These are phyloP conservation scores for Acanthopagrus latus DNA, from an alignment of 2,797 vertebrate species.

Conservation along the genomic window DNA sequence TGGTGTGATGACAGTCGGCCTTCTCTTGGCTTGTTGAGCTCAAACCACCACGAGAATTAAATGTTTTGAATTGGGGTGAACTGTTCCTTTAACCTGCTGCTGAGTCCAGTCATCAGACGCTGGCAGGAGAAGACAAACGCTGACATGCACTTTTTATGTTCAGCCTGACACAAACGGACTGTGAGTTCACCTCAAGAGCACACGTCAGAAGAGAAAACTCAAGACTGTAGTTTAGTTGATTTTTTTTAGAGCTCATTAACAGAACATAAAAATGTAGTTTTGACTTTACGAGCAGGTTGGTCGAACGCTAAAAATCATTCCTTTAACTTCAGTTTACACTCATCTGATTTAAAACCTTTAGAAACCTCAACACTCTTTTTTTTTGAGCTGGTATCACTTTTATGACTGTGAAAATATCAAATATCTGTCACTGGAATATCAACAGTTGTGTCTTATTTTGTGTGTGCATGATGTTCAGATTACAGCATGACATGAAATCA, in stretches of 20 bases:
- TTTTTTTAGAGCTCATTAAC: neutral
- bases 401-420: neutral
- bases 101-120: neutral
- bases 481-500: neutral
- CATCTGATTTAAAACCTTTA: neutral
- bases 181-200: slow-evolving; percentile 29
- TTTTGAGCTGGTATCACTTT: neutral
- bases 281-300: neutral
- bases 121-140: neutral
- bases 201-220: neutral
- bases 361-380: too few species aligned
- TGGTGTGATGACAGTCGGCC: too few species aligned
- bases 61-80: too few species aligned
- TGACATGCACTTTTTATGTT: slow-evolving; percentile 21
- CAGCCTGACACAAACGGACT: neutral
- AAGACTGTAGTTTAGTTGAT: neutral
- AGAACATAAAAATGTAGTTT: neutral
- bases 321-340: neutral
- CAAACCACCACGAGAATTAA: too few species aligned
- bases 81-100: neutral
- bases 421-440: neutral
- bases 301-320: neutral
- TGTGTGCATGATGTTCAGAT: slow-evolving; percentile 7
- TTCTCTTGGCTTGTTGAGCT: too few species aligned
- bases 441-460: neutral